phyloP scores from a whole-genome alignment of 2,888 invertebrate genomes.

The Notocelia uddmanniana region DNA sequence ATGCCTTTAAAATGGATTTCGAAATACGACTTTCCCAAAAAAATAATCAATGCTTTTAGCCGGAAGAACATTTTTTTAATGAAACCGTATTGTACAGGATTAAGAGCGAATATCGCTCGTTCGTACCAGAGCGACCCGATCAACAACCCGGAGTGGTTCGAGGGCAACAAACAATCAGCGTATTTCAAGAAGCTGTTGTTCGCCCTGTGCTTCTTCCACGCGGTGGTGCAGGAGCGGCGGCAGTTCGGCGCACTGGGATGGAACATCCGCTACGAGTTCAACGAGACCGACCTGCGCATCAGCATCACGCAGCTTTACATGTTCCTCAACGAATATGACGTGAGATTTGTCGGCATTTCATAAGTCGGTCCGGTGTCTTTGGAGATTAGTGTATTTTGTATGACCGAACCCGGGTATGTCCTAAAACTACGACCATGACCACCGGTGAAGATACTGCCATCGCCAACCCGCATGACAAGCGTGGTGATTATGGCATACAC shows the following conservation, averaged over 20 bases:
- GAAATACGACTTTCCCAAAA: too few relatives aligned
- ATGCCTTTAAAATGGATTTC: too few relatives aligned
- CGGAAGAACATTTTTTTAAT: too few relatives aligned
- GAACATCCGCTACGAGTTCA: slow-evolving; percentile 98
- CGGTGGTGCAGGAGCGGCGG: slow-evolving; percentile 94
- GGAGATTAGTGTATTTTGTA: neutral
- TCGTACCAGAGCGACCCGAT: slow-evolving; percentile 95
- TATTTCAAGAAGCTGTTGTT: slow-evolving; percentile 94
- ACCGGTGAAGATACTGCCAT: too few relatives aligned
- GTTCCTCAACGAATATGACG: slow-evolving; percentile 92
- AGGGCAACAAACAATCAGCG: slow-evolving; percentile 90
- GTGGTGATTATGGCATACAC: too few relatives aligned
- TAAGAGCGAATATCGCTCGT: slow-evolving; percentile 93
- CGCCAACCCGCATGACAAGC: too few relatives aligned
- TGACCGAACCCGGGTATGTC: too few relatives aligned
- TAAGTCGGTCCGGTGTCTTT: neutral
- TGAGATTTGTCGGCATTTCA: slow-evolving; percentile 59
- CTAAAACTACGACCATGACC: too few relatives aligned
- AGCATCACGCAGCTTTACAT: slow-evolving; percentile 95
- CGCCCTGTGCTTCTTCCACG: slow-evolving; percentile 97
- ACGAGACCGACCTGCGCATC: slow-evolving; percentile 96
- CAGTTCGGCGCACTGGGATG: slow-evolving; percentile 98
- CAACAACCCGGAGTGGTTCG: slow-evolving; percentile 94
- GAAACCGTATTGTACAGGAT: slow-evolving; percentile 68
- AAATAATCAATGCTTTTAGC: too few relatives aligned